Conservation (phyloP, 2,797 vertebrate genomes). For the Rachycentron canadum region DNA sequence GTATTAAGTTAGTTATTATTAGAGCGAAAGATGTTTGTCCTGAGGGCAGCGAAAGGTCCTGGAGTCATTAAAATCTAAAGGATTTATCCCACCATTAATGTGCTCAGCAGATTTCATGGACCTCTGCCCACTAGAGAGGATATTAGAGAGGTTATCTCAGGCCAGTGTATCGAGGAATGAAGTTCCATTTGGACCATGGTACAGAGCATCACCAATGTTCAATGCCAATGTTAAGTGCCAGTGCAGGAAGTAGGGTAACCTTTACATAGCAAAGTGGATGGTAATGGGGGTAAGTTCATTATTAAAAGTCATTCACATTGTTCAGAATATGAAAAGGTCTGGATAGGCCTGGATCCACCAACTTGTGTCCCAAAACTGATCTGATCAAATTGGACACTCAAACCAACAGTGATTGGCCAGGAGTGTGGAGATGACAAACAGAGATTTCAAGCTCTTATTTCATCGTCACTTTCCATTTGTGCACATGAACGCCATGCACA, state of each 20-base stretch:
- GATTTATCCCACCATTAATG: slow-evolving; percentile 26
- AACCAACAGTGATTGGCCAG: not conserved
- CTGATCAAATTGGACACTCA: slow-evolving; percentile 6
- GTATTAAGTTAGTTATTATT: slow-evolving; percentile 4
- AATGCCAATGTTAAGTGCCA: not conserved
- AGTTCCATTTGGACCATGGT: not conserved
- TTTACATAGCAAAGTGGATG: not conserved
- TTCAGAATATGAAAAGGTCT: not conserved
- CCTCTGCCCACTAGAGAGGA: slow-evolving; percentile 19
- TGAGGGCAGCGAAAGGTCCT: not conserved
- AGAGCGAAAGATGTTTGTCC: slow-evolving; percentile 7
- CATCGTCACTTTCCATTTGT: not conserved
- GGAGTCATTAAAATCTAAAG: slow-evolving; percentile 19
- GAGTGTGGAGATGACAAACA: not conserved
- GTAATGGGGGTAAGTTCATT: not conserved
- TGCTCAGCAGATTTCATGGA: not conserved
- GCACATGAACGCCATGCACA: too few relatives aligned
- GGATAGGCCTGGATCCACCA: not conserved
- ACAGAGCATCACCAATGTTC: not conserved
- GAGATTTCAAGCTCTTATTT: not conserved
- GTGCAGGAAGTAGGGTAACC: not conserved
- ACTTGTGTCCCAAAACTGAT: not conserved
- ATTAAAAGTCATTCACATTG: not conserved
- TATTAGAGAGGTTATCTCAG: not conserved
- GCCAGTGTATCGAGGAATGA: slow-evolving; percentile 21